These are phyloP conservation scores for Brachylomia viminalis DNA, from an alignment of 2,888 invertebrate species.

Conservation along the genomic window DNA sequence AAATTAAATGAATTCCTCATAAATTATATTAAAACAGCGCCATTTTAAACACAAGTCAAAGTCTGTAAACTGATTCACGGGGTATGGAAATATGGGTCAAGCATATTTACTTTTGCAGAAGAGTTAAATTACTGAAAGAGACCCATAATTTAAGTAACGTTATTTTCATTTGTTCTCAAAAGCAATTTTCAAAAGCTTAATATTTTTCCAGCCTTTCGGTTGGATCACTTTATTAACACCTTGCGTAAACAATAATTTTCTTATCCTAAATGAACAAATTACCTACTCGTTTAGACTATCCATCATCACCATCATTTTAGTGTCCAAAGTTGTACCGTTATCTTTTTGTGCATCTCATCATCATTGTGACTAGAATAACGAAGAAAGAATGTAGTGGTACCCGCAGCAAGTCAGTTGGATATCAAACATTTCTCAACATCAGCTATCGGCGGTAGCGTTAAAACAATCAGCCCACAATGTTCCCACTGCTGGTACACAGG, in stretches of 20 bases:
- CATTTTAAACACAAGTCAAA: conserved; percentile 47
- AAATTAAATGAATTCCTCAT: conserved; percentile 44
- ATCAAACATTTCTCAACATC: not conserved
- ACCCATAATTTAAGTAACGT: not conserved
- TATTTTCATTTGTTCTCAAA: not conserved
- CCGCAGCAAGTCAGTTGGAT: not conserved
- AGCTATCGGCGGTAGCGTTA: not conserved
- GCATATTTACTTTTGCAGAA: conserved; percentile 52
- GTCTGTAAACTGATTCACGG: conserved; percentile 67
- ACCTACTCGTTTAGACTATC: not conserved
- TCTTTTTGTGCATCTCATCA: not conserved
- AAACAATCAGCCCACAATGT: not conserved
- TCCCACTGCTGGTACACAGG: no score
- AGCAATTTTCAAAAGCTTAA: not conserved
- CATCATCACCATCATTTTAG: not conserved
- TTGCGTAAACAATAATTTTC: not conserved
- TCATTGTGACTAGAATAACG: no score
- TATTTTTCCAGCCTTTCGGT: no score
- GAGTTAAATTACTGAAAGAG: conserved; percentile 44
- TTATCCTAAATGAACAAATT: not conserved
- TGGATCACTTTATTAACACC: not conserved
- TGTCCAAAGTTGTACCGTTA: not conserved
- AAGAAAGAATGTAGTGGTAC: not conserved
- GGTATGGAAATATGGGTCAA: conserved; percentile 69
- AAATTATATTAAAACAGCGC: conserved; percentile 45